Conservation (phyloP, 2,888 invertebrate species). For the Nomada ruficornis region DNA sequence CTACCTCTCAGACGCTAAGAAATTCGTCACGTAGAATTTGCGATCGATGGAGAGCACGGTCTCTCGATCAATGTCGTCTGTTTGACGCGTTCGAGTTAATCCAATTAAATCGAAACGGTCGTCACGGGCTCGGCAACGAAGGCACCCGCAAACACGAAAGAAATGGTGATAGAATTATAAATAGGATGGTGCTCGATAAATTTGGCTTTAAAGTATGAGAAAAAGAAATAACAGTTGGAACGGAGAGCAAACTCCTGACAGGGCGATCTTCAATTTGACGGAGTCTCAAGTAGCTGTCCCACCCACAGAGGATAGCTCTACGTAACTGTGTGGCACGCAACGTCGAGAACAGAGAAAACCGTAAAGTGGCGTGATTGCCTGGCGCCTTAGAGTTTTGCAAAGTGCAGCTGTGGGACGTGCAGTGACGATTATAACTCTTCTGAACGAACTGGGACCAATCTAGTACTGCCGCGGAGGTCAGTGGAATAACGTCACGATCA, state of each 20-base stretch:
- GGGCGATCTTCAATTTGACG: slow-evolving; percentile 49
- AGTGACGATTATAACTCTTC: slow-evolving; percentile 31
- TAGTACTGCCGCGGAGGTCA: not conserved
- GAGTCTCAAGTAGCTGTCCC: slow-evolving; percentile 44
- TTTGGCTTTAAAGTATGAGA: not conserved
- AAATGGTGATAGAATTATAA: too few relatives aligned
- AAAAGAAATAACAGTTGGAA: not conserved
- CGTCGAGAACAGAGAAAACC: slow-evolving; percentile 5
- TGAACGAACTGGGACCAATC: not conserved
- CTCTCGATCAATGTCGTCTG: slow-evolving; percentile 1
- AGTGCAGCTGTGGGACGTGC: slow-evolving; percentile 19
- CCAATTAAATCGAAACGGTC: not conserved
- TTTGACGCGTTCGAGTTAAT: not conserved
- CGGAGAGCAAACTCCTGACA: not conserved
- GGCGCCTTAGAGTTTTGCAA: slow-evolving; percentile 50
- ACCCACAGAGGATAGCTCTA: slow-evolving; percentile 14
- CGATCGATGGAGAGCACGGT: not conserved
- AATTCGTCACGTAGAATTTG: not conserved
- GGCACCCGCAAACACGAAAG: too few relatives aligned
- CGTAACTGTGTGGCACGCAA: slow-evolving; percentile 37
- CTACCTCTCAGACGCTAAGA: not conserved
- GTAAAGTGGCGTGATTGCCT: slow-evolving; percentile 50
- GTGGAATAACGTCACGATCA: slow-evolving; percentile 45
- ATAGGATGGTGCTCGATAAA: too few relatives aligned
- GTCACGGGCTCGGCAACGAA: too few relatives aligned